Percentiles rank a stretch among this genome's conserved stretches.
Evolutionary conservation across 2,797 vertebrate species (phyloP).

Genomic region (Pachyuromys duprasi): DNA sequence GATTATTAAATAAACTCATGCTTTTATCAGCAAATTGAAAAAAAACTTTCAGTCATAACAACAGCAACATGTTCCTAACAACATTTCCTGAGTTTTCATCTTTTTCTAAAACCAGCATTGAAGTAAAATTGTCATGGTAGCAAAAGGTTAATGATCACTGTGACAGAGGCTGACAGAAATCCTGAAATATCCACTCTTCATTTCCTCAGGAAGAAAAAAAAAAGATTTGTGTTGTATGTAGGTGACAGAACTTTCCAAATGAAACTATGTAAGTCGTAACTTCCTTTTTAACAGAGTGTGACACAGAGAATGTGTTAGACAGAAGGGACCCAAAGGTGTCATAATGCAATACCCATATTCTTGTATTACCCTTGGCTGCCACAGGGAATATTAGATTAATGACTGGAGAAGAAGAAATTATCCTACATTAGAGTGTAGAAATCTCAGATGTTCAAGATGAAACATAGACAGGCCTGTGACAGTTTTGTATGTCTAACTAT

Average conservation of each 20-base stretch:
- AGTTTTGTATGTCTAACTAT: neutral
- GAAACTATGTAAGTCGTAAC: neutral
- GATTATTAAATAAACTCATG: neutral
- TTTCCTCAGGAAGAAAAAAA: neutral
- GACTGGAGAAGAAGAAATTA: neutral
- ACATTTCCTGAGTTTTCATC: neutral
- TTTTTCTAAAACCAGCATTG: slow-evolving; percentile 16
- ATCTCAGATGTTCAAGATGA: neutral
- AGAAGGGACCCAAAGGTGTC: neutral
- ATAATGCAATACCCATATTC: neutral
- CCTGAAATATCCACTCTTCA: neutral
- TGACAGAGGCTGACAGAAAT: neutral
- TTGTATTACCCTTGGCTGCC: neutral
- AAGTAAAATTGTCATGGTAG: neutral
- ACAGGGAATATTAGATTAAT: neutral
- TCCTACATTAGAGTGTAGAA: neutral
- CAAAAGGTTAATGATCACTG: neutral
- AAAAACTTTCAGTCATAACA: neutral
- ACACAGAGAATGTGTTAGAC: neutral
- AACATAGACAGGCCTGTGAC: neutral
- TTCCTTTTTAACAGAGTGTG: neutral
- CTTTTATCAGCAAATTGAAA: slow-evolving; percentile 30
- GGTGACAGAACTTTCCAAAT: neutral
- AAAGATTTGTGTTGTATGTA: neutral
- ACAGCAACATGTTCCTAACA: neutral